These are phyloP conservation scores for Calameuta idolon DNA, from an alignment of 2,888 invertebrate genomes.

Conservation along the genomic window DNA sequence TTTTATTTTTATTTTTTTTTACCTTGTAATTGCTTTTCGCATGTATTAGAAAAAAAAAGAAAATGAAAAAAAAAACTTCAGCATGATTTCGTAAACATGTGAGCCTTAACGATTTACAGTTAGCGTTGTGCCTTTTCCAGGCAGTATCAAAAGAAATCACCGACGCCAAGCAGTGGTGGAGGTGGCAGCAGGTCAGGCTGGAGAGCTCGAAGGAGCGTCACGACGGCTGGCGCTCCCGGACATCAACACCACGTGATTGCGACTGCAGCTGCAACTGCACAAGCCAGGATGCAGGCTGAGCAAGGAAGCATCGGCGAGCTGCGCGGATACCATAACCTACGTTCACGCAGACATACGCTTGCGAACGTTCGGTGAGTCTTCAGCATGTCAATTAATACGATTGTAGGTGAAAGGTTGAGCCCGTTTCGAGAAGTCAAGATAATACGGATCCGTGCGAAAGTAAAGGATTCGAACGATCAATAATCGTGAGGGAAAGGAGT, in stretches of 20 bases:
- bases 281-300: slow-evolving; percentile 89
- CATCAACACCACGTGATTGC: slow-evolving; percentile 64
- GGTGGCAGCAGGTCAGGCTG: slow-evolving; percentile 59
- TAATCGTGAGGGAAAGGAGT: background rate
- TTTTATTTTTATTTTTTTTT: background rate
- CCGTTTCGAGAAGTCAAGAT: background rate
- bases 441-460: background rate
- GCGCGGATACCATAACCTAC: slow-evolving; percentile 89
- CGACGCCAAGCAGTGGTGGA: slow-evolving; percentile 58
- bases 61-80: background rate
- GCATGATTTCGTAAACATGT: background rate
- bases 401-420: background rate
- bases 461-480: background rate
- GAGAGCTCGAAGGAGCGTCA: slow-evolving; percentile 64
- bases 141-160: slow-evolving; percentile 65
- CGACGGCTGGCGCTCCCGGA: slow-evolving; percentile 60
- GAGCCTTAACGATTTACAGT: background rate
- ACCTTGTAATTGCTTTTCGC: background rate
- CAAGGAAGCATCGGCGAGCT: slow-evolving; percentile 92
- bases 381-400: background rate
- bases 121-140: slow-evolving; percentile 39
- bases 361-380: slow-evolving; percentile 91
- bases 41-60: background rate
- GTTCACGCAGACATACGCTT: slow-evolving; percentile 88
- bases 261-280: slow-evolving; percentile 62